These are phyloP conservation scores for Pocillopora grandis DNA, from an alignment of 92 coral and sea anemone species.

Conservation along the genomic window DNA sequence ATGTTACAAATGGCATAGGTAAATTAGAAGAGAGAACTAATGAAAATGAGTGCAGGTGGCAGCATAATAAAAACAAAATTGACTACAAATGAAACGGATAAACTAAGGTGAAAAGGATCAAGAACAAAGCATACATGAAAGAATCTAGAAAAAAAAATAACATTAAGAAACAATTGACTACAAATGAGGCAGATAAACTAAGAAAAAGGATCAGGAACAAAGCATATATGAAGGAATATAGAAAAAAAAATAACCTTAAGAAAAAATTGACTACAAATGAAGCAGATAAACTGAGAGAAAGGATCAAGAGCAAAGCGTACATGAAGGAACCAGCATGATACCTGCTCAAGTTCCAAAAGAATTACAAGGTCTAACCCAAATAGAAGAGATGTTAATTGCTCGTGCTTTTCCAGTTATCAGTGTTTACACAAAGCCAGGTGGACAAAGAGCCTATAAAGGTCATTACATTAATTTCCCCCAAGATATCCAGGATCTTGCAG, in stretches of 20 bases:
- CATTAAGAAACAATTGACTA: too few relatives aligned
- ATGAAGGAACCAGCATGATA: conserved; percentile 37
- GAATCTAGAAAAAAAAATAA: too few relatives aligned
- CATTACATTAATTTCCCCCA: conserved; percentile 61
- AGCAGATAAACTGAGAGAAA: neutral
- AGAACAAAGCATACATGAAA: neutral
- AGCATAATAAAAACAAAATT: neutral
- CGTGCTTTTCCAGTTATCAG: conserved; percentile 69
- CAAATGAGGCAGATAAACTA: neutral
- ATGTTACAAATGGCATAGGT: too few relatives aligned
- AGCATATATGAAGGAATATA: too few relatives aligned
- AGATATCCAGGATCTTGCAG: conserved; percentile 51
- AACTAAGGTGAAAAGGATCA: neutral
- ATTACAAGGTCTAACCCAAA: conserved; percentile 72
- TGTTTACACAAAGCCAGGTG: conserved; percentile 78
- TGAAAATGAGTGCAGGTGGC: neutral
- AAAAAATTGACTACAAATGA: neutral
- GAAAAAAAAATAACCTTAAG: neutral
- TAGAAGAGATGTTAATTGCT: conserved; percentile 82
- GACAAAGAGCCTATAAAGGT: conserved; percentile 71
- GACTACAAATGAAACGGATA: neutral
- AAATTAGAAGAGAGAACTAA: too few relatives aligned
- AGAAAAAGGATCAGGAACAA: neutral
- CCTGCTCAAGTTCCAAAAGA: conserved; percentile 74
- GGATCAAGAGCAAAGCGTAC: neutral